Percentiles rank a stretch among this genome's conserved stretches.
Evolutionary conservation across 2,888 invertebrate genomes (phyloP).

Genomic region (Phytoseiulus persimilis): DNA sequence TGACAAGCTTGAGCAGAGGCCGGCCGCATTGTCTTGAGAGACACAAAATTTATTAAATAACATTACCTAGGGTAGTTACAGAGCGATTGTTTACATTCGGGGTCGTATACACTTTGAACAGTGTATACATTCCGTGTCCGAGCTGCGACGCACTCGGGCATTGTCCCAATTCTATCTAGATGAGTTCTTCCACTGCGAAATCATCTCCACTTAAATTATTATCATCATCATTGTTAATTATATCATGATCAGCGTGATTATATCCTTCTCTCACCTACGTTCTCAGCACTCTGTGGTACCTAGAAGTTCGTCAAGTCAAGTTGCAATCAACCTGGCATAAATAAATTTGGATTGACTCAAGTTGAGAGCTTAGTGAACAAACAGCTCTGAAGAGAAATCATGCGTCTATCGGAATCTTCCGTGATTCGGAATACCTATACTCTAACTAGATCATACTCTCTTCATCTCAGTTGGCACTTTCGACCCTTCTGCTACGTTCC

Average conservation of each 20-base stretch:
- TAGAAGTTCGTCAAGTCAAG: background rate
- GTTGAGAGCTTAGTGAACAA: background rate
- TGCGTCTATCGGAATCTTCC: background rate
- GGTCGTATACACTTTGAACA: background rate
- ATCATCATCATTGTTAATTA: background rate
- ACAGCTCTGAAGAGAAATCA: background rate
- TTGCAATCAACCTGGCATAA: background rate
- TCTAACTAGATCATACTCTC: background rate
- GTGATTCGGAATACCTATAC: background rate
- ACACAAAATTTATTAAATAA: conserved; percentile 16
- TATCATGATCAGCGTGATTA: background rate
- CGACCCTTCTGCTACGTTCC: background rate
- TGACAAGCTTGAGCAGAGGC: too few relatives aligned
- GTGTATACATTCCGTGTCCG: background rate
- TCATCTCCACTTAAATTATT: background rate
- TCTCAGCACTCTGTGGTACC: background rate
- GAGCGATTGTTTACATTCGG: conserved; percentile 22
- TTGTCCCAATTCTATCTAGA: background rate
- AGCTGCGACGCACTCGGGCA: background rate
- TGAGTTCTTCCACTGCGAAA: background rate
- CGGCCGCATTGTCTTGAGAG: background rate
- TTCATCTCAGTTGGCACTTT: background rate
- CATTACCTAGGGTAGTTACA: conserved; percentile 35
- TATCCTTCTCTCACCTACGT: background rate
- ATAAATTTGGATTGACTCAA: background rate